Base-by-base conservation (phyloP, 1,140 invertebrate species). In the Carposina sasakii region DNA sequence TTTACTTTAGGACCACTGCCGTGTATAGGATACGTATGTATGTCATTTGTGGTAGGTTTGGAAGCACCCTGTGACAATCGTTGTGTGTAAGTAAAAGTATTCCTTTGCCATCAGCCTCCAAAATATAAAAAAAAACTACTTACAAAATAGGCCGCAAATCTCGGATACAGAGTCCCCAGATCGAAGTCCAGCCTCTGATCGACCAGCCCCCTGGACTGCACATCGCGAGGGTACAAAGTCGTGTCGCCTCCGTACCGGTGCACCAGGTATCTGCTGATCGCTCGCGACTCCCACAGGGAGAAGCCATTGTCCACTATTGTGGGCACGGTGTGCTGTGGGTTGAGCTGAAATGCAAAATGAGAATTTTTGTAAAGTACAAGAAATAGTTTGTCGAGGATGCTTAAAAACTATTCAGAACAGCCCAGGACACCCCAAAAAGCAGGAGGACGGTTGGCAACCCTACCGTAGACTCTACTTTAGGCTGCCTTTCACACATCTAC, bases 151-250 rank as follows among this genome's bases (percentile, higher is more conserved):
- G 88, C 85, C 15, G 60, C 67, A 31, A 91, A 88, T 40, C 88
- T 75, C 41, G 88, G 83, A 71, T 91, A 92, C 10, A 95, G 77
- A 1, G 87, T 89, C 20, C 90, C 90, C 55, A 90, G 72, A 61
- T 94, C 92, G 70, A 95, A 95, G 62, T 90, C 90, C 20, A 95
- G 76, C 52, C 91, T 85, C 58, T 92, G 90, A 68, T 95, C 90
- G 8, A 95, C 87, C 0, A 92, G 0, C 3, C 92, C 93, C 40
- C 91, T 87, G 53, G 88, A 71, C 69, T 90, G 87, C 0, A 89
- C 77, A 23, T 92, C 89, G 49, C 89, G 89, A 0, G 92, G 92
- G 63, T 93, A 93, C 2, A 94, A 71, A 1, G 77, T 71, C 63
- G 88, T 89, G 40, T 91, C 82, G 60, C 91, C 91, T 10, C 86